A percentile compares a stretch with the other conserved stretches of the same genome.
These are phyloP conservation scores for Columba livia DNA, from an alignment of 2,113 vertebrate genomes.

Conservation along the genomic window DNA sequence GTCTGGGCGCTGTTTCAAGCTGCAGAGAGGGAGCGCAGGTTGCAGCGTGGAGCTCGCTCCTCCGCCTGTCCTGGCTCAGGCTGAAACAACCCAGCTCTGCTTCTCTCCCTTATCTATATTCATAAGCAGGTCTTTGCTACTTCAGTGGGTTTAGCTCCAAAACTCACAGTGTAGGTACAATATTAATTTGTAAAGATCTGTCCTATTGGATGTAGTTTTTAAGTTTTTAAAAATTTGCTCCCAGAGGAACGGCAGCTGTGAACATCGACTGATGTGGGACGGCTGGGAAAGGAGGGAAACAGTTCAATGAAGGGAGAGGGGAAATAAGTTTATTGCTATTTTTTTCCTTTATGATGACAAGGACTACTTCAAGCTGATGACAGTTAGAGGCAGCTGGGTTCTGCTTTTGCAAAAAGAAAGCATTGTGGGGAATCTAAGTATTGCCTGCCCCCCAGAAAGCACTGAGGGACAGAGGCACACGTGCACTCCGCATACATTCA, in stretches of 20 bases:
- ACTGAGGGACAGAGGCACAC: background rate
- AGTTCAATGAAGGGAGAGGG: background rate
- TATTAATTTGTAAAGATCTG: background rate
- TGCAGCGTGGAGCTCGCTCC: background rate
- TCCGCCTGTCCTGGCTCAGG: background rate
- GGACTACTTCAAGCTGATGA: background rate
- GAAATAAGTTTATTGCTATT: background rate
- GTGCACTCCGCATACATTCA: background rate
- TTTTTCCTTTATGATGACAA: background rate
- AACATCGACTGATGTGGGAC: background rate
- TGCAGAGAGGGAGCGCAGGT: accelerated
- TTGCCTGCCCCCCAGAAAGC: background rate
- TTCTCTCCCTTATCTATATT: background rate
- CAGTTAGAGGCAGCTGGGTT: background rate
- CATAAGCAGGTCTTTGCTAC: background rate
- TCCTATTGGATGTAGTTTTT: background rate
- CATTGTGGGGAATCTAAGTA: background rate
- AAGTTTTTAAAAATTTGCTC: background rate
- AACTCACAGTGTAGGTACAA: background rate
- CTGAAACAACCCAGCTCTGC: background rate
- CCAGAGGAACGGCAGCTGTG: accelerated
- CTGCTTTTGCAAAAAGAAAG: background rate
- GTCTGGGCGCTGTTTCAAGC: background rate
- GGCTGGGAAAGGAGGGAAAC: background rate
- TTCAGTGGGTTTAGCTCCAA: background rate